Evolutionary conservation across 2,113 vertebrate genomes (phyloP).

Genomic region (Anguilla japonica): DNA sequence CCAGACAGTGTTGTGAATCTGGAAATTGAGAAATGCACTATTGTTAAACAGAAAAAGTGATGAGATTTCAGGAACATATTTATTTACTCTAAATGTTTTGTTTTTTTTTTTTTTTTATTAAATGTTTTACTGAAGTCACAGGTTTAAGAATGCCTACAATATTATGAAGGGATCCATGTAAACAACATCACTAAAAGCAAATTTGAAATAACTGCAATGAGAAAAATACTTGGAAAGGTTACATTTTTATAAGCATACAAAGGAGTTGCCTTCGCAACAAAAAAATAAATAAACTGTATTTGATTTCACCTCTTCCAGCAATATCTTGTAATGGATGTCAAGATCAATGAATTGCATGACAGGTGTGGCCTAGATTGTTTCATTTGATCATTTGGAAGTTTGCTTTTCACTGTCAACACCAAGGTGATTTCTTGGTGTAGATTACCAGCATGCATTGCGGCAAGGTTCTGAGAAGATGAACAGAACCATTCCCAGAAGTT

Average conservation of each 20-base stretch:
- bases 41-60: not conserved
- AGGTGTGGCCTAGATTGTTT: conserved; percentile 6
- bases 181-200: not conserved
- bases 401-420: not conserved
- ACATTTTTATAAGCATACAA: not conserved
- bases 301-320: not conserved
- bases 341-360: not conserved
- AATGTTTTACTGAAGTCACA: not conserved
- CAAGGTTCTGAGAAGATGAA: not conserved
- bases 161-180: not conserved
- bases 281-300: not conserved
- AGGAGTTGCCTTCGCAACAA: not conserved
- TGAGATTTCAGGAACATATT: not conserved
- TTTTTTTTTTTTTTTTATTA: not conserved
- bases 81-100: not conserved
- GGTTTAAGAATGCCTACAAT: not conserved
- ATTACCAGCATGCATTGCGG: not conserved
- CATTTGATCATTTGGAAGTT: not conserved
- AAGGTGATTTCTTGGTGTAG: not conserved
- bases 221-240: not conserved
- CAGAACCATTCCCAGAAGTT: conserved; percentile 2
- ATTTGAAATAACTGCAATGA: not conserved
- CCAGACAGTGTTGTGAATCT: not conserved
- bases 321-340: not conserved
- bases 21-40: not conserved